These are phyloP conservation scores for Byasa hedistus DNA, from an alignment of 2,888 invertebrate species.

Conservation along the genomic window DNA sequence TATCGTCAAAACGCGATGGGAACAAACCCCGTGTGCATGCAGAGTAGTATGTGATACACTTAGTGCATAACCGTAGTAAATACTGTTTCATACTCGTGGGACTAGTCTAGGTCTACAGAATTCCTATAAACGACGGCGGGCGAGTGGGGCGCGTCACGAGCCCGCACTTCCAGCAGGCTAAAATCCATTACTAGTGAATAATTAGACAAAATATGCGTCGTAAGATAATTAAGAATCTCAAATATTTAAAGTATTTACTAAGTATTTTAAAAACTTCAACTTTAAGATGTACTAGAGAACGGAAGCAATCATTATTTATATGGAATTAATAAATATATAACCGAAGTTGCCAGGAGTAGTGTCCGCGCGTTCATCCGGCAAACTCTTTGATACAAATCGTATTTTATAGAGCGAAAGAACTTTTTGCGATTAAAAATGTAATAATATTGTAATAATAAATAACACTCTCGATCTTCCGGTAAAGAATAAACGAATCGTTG, in stretches of 20 bases:
- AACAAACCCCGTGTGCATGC: slow-evolving; percentile 55
- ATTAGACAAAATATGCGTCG: slow-evolving; percentile 71
- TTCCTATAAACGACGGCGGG: slow-evolving; percentile 18
- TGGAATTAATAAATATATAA: slow-evolving; percentile 39
- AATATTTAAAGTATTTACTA: slow-evolving; percentile 69
- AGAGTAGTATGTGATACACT: slow-evolving; percentile 76
- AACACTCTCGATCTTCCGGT: slow-evolving; percentile 76
- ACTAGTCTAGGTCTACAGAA: slow-evolving; percentile 39
- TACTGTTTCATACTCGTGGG: slow-evolving; percentile 50
- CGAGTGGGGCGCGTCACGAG: slow-evolving; percentile 35
- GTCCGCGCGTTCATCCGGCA: slow-evolving; percentile 70
- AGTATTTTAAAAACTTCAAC: slow-evolving; percentile 77
- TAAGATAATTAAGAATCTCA: slow-evolving; percentile 73
- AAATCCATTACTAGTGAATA: slow-evolving; percentile 65
- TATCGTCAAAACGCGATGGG: slow-evolving; percentile 51
- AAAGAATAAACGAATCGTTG: slow-evolving; percentile 62
- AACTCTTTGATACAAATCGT: slow-evolving; percentile 77
- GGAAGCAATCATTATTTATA: slow-evolving; percentile 78
- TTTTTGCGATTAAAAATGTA: slow-evolving; percentile 46
- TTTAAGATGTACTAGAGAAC: slow-evolving; percentile 69
- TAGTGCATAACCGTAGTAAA: slow-evolving; percentile 64
- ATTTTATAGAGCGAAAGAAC: slow-evolving; percentile 71
- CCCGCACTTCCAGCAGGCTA: slow-evolving; percentile 65
- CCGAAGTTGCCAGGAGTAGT: slow-evolving; percentile 44
- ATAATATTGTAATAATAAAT: slow-evolving; percentile 41